A percentile compares a stretch with the other conserved stretches of the same genome.
Conservation (phyloP, 2,113 vertebrate genomes). For the Pseudorectes ferrugineus region DNA sequence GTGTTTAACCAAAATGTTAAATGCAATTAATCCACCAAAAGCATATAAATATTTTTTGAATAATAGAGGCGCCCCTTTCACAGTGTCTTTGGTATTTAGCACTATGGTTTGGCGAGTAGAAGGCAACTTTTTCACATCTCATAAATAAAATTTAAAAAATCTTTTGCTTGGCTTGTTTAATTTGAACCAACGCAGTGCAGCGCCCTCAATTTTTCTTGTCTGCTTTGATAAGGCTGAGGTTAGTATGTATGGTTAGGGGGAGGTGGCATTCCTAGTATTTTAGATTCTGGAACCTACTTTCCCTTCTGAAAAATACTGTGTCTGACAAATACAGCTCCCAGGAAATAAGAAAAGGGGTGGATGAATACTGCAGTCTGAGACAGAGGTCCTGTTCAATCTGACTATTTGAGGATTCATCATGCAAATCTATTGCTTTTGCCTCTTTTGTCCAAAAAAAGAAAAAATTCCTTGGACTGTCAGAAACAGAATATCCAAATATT, state of each 20-base stretch:
- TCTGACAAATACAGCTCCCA: constrained; percentile 34
- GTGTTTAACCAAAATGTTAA: constrained; percentile 61
- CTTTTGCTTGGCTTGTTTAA: not conserved
- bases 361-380: constrained; percentile 44
- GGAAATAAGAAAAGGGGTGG: not conserved
- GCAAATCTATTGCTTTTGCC: not conserved
- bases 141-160: constrained; percentile 16
- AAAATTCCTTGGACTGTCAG: constrained; percentile 5
- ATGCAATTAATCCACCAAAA: constrained; percentile 46
- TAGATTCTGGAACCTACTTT: not conserved
- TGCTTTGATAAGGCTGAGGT: constrained; percentile 22
- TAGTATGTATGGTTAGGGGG: not conserved
- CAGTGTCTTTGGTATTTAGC: constrained; percentile 46
- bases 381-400: constrained; percentile 12
- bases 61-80: constrained; percentile 22
- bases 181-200: not conserved
- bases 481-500: not conserved
- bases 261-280: not conserved
- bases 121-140: constrained; percentile 49
- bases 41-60: constrained; percentile 16
- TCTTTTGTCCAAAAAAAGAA: not conserved
- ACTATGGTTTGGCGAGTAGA: constrained; percentile 31
- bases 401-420: not conserved
- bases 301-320: not conserved
- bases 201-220: not conserved